phyloP scores from a whole-genome alignment of 2,113 vertebrate species.

The Toxotes chatareus region DNA sequence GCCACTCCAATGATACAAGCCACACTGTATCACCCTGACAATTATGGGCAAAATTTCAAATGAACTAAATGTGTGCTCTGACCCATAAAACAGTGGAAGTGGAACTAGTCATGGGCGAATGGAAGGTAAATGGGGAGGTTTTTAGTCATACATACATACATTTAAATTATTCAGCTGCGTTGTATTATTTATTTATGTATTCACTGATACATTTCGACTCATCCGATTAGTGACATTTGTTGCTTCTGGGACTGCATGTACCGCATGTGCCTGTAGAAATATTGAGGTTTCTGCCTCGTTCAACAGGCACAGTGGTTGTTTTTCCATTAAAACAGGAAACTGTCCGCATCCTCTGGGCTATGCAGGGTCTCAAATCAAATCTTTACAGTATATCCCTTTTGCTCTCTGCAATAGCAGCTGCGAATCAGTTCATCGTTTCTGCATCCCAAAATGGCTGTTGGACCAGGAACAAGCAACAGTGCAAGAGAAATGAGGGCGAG shows the following conservation, averaged over 20 bases:
- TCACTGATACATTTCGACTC: conserved; percentile 31
- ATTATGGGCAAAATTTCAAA: not conserved
- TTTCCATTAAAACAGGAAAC: conserved; percentile 55
- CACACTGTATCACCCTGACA: not conserved
- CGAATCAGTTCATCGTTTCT: conserved; percentile 71
- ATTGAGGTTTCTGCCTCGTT: conserved; percentile 29
- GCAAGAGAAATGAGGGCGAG: conserved; percentile 71
- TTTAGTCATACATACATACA: not conserved
- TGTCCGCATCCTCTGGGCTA: conserved; percentile 47
- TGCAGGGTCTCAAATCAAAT: conserved; percentile 64
- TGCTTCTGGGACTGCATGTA: conserved; percentile 9
- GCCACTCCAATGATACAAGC: not conserved
- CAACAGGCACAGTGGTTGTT: conserved; percentile 19
- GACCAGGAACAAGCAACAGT: conserved; percentile 60
- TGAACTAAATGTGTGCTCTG: not conserved
- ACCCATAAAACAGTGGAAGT: not conserved
- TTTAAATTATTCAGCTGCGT: conserved; percentile 40
- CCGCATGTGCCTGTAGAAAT: not conserved
- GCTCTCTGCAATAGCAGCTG: conserved; percentile 54
- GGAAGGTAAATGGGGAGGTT: conserved; percentile 11
- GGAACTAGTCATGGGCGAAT: conserved; percentile 4
- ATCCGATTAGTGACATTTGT: conserved; percentile 34
- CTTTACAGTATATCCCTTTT: conserved; percentile 59
- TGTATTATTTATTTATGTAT: conserved; percentile 42
- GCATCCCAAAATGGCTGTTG: conserved; percentile 73